Percentiles rank a stretch among this genome's conserved stretches.
phyloP scores from a whole-genome alignment of 2,888 invertebrate genomes.

The Griposia aprilina region DNA sequence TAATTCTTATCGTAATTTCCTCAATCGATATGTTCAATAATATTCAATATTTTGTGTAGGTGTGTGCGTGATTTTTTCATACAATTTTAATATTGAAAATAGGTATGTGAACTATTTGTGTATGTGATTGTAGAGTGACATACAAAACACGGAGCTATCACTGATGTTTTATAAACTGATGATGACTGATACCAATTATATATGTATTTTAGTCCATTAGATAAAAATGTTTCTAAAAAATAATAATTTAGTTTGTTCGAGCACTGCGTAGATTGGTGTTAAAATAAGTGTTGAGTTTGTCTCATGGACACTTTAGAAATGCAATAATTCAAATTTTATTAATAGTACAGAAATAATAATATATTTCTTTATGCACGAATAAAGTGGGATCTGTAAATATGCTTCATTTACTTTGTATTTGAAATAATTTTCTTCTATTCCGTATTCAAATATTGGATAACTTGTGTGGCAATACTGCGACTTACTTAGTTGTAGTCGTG shows the following conservation, averaged over 20 bases:
- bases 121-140: constrained; percentile 46
- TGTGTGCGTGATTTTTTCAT: constrained; percentile 50
- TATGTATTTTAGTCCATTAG: constrained; percentile 84
- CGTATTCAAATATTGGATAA: constrained; percentile 24
- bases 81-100: constrained; percentile 55
- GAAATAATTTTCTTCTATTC: constrained; percentile 51
- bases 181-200: constrained; percentile 84
- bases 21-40: constrained; percentile 34
- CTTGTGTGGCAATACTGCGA: constrained; percentile 58
- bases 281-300: constrained; percentile 66
- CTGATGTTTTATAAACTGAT: constrained; percentile 61
- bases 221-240: constrained; percentile 76
- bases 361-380: constrained; percentile 63
- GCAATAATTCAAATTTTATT: constrained; percentile 64
- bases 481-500: constrained; percentile 55
- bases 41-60: constrained; percentile 55
- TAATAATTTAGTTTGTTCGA: constrained; percentile 61
- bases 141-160: constrained; percentile 62
- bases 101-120: constrained; percentile 53
- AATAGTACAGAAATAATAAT: constrained; percentile 59
- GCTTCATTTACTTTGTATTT: constrained; percentile 60
- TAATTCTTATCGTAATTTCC: not conserved
- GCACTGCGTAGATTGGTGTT: constrained; percentile 68
- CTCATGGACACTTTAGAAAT: constrained; percentile 49
- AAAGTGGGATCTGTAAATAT: constrained; percentile 67